Evolutionary conservation across 2,888 invertebrate species (phyloP).

Genomic region (Limnephilus auricula): DNA sequence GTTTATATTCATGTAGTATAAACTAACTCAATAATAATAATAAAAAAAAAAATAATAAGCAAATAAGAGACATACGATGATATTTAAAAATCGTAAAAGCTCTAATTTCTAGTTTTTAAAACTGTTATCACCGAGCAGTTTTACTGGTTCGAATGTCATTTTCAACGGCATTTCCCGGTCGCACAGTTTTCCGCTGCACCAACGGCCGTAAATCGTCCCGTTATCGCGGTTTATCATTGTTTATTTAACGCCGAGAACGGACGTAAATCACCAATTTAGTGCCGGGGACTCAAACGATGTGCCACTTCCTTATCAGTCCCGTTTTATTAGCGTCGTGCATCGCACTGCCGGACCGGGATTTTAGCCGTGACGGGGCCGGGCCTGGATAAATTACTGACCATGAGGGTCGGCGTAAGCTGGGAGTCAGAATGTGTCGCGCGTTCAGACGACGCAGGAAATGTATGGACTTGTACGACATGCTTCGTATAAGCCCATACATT

Average conservation of each 20-base stretch:
- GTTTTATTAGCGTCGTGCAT: constrained; percentile 54
- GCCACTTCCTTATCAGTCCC: constrained; percentile 52
- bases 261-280: constrained; percentile 59
- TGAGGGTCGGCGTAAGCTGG: too few species aligned
- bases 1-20: too few species aligned
- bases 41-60: too few species aligned
- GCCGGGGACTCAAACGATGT: constrained; percentile 48
- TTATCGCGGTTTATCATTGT: constrained; percentile 46
- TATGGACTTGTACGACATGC: too few species aligned
- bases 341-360: not conserved
- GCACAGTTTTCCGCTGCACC: constrained; percentile 52
- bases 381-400: not conserved
- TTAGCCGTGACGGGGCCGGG: not conserved
- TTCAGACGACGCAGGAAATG: too few species aligned
- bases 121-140: not conserved
- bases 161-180: constrained; percentile 16
- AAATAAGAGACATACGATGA: not conserved
- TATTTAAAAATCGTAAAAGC: not conserved
- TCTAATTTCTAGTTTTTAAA: not conserved
- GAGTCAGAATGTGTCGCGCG: too few species aligned
- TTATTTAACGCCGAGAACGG: constrained; percentile 47
- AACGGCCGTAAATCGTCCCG: constrained; percentile 35
- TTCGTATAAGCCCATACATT: too few species aligned
- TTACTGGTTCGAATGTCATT: not conserved
- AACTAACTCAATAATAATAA: too few species aligned